These are phyloP conservation scores for Rhadina sibilatrix DNA, from an alignment of 2,113 vertebrate species.

Conservation along the genomic window DNA sequence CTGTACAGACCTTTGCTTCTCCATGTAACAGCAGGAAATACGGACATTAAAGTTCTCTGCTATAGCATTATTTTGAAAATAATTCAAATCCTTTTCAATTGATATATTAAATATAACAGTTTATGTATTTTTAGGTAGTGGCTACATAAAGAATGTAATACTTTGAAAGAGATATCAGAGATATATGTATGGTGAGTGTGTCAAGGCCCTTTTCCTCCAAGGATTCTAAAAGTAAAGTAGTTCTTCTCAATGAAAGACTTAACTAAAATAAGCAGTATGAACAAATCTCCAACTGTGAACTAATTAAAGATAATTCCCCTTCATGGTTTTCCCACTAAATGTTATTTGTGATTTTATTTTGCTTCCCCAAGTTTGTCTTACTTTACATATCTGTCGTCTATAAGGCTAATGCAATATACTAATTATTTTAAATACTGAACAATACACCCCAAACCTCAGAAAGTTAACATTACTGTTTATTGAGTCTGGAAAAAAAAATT, in stretches of 20 bases:
- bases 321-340: constrained; percentile 75
- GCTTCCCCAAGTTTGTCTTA: constrained; percentile 67
- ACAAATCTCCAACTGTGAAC: constrained; percentile 83
- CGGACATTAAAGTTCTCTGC: background rate
- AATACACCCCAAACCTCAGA: background rate
- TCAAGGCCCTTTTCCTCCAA: constrained; percentile 45
- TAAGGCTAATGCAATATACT: constrained; percentile 54
- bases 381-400: constrained; percentile 54
- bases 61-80: background rate
- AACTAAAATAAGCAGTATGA: constrained; percentile 82
- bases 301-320: constrained; percentile 84
- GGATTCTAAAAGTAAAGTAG: constrained; percentile 73
- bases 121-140: background rate
- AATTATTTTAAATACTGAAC: constrained; percentile 16
- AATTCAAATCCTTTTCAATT: background rate
- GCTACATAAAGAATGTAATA: background rate
- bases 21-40: background rate
- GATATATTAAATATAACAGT: background rate
- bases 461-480: background rate
- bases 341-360: constrained; percentile 82
- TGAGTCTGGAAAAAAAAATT: background rate
- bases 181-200: background rate
- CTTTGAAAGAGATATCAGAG: background rate
- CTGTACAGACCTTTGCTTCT: background rate
- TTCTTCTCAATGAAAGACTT: constrained; percentile 77